Evolutionary conservation across 2,797 vertebrate species (phyloP).

Genomic region (Lacerta agilis): DNA sequence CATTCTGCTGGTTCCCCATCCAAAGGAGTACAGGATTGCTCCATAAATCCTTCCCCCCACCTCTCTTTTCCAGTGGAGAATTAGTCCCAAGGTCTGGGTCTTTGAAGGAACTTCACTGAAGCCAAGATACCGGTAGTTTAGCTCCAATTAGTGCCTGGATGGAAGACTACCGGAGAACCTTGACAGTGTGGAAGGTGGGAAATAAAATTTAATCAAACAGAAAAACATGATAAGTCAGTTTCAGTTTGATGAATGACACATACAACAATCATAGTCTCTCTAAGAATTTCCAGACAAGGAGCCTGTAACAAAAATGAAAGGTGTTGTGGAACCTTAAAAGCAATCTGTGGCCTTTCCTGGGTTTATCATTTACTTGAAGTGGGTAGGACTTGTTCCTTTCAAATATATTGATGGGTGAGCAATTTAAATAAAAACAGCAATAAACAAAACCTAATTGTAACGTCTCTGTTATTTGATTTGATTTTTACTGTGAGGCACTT

Average conservation of each 20-base stretch:
- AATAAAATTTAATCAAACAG: background rate
- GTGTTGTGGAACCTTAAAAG: background rate
- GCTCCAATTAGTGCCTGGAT: background rate
- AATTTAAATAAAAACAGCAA: no score
- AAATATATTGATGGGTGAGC: no score
- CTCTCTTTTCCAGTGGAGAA: no score
- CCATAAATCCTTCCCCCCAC: background rate
- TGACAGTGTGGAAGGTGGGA: background rate
- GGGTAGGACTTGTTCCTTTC: no score
- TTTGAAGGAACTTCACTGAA: background rate
- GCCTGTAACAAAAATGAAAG: background rate
- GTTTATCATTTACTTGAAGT: no score
- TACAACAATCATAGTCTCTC: background rate
- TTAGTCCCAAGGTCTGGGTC: background rate
- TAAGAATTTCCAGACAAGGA: background rate
- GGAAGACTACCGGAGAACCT: background rate
- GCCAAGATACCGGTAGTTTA: background rate
- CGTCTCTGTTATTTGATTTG: no score
- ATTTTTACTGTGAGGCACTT: no score
- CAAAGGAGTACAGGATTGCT: background rate
- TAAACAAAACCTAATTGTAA: no score
- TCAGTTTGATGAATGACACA: background rate
- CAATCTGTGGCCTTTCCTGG: no score
- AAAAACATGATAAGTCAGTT: background rate
- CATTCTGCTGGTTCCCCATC: background rate